Conservation (phyloP, 2,797 vertebrate genomes). For the Nyctibius grandis region DNA sequence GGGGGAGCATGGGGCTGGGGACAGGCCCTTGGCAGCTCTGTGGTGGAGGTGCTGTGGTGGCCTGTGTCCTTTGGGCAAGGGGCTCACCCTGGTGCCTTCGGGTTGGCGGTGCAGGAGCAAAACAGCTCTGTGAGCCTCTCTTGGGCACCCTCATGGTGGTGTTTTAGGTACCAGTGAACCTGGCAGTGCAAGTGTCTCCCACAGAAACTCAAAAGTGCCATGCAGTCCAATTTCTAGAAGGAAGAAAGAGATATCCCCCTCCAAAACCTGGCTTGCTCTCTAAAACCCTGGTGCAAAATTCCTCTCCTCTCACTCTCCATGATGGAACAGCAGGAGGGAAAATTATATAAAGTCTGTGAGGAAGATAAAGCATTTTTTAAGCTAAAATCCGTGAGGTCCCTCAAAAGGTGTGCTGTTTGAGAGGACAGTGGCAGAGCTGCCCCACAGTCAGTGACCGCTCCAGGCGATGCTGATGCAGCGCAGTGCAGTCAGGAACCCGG, state of each 20-base stretch:
- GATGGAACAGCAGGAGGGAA: rapidly evolving
- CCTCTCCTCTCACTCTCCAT: background rate
- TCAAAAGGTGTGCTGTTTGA: background rate
- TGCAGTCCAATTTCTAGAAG: rapidly evolving
- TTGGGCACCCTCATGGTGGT: rapidly evolving
- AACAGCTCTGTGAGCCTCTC: rapidly evolving
- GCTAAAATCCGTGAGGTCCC: background rate
- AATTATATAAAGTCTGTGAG: background rate
- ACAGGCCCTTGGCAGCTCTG: background rate
- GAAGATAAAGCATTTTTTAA: background rate
- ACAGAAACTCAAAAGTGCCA: rapidly evolving
- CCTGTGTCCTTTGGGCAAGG: rapidly evolving
- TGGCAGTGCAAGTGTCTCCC: rapidly evolving
- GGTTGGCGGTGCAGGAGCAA: background rate
- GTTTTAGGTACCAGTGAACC: background rate
- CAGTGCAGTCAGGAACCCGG: background rate
- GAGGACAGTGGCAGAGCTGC: background rate
- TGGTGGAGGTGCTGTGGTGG: background rate
- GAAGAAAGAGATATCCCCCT: background rate
- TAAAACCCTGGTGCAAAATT: background rate
- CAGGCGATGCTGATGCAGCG: background rate
- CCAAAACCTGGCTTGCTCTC: rapidly evolving
- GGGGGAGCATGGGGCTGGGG: rapidly evolving
- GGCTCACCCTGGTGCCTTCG: rapidly evolving
- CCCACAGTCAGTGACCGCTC: rapidly evolving